Evolutionary conservation across 2,888 invertebrate genomes (phyloP).

Genomic region (Sinhomidia bicolor): DNA sequence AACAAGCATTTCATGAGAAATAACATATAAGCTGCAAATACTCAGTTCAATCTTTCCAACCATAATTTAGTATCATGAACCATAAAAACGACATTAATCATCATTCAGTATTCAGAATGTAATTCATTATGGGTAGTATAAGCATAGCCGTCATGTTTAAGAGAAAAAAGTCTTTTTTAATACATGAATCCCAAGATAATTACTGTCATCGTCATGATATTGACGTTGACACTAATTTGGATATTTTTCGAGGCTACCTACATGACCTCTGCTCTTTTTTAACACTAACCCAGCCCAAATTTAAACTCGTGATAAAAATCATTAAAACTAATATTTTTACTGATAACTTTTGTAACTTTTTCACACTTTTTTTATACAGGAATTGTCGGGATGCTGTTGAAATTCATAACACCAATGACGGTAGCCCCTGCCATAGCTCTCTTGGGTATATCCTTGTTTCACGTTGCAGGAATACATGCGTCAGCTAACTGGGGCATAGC

Average conservation of each 20-base stretch:
- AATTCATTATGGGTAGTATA: neutral
- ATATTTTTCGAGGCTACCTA: neutral
- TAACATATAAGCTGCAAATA: no score
- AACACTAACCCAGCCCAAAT: slow-evolving; percentile 3
- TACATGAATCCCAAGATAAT: neutral
- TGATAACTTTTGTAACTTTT: slow-evolving; percentile 23
- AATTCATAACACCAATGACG: slow-evolving; percentile 90
- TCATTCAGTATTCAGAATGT: neutral
- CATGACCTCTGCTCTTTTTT: slow-evolving; percentile 20
- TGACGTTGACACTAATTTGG: slow-evolving; percentile 32
- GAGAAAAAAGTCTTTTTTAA: neutral
- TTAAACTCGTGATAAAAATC: neutral
- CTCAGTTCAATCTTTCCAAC: no score
- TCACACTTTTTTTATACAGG: slow-evolving; percentile 82
- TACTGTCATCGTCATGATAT: neutral
- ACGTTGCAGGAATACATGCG: slow-evolving; percentile 90
- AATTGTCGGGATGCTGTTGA: slow-evolving; percentile 88
- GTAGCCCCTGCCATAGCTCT: slow-evolving; percentile 92
- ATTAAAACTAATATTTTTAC: neutral
- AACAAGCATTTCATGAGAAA: neutral
- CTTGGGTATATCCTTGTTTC: slow-evolving; percentile 91
- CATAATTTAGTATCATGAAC: neutral
- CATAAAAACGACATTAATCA: neutral
- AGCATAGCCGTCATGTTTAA: neutral
- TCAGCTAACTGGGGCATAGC: slow-evolving; percentile 93